Conservation (phyloP, 2,888 invertebrate species). For the Chouioia cunea region DNA sequence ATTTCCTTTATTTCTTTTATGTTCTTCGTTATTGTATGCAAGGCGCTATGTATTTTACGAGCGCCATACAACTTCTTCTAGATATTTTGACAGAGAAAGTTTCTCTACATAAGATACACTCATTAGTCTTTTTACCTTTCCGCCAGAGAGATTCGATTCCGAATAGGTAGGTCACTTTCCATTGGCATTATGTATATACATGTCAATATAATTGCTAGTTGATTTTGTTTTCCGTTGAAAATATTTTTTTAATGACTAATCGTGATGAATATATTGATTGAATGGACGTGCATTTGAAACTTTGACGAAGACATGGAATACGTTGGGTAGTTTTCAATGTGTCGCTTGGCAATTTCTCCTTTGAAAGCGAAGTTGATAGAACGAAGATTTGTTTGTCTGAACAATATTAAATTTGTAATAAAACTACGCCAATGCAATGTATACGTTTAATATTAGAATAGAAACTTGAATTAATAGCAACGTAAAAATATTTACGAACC, state of each 20-base stretch:
- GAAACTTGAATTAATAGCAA: too few relatives aligned
- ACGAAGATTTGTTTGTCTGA: too few relatives aligned
- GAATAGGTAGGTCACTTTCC: conserved; percentile 23
- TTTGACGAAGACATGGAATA: too few relatives aligned
- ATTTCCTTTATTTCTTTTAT: conserved; percentile 3
- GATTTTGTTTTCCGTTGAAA: conserved; percentile 15
- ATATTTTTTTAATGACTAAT: conserved; percentile 25
- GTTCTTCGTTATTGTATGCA: background rate
- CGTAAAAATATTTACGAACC: too few relatives aligned
- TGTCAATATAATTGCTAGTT: conserved; percentile 45
- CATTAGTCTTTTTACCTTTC: conserved; percentile 22
- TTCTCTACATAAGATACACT: background rate
- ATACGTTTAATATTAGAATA: too few relatives aligned
- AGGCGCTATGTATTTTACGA: background rate
- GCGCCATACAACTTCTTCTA: too few relatives aligned
- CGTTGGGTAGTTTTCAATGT: too few relatives aligned
- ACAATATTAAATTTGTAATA: too few relatives aligned
- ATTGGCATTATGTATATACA: conserved; percentile 9
- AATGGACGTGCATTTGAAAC: conserved; percentile 6
- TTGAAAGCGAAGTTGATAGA: too few relatives aligned
- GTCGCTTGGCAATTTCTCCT: too few relatives aligned
- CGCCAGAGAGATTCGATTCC: conserved; percentile 1
- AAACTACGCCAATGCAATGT: too few relatives aligned
- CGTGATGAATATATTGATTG: conserved; percentile 30
- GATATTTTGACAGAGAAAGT: too few relatives aligned